phyloP scores from a whole-genome alignment of 2,888 invertebrate genomes.

The Mythimna albipuncta region DNA sequence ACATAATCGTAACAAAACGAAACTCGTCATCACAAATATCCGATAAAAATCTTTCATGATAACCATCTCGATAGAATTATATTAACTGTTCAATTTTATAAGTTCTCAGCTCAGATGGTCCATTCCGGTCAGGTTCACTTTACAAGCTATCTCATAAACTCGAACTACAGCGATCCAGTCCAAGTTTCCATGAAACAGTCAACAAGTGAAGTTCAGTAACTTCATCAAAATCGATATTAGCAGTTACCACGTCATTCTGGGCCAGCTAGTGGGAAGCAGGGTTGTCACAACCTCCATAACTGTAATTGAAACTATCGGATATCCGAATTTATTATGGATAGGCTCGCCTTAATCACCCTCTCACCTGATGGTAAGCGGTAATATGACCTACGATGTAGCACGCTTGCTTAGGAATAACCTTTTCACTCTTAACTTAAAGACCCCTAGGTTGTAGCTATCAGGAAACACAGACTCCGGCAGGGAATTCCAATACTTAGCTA shows the following conservation, averaged over 20 bases:
- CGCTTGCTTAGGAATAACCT: too few species aligned
- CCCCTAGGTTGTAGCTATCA: too few species aligned
- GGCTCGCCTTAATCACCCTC: too few species aligned
- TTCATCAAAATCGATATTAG: slow-evolving; percentile 26
- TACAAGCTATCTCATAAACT: slow-evolving; percentile 31
- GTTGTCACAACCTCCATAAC: too few species aligned
- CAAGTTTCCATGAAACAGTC: slow-evolving; percentile 43
- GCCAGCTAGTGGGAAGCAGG: background rate
- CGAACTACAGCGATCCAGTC: background rate
- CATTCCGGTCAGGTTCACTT: background rate
- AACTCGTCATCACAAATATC: background rate
- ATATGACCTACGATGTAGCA: too few species aligned
- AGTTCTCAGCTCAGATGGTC: background rate
- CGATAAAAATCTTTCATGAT: slow-evolving; percentile 3
- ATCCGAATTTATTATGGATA: too few species aligned
- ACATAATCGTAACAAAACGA: background rate
- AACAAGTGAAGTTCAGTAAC: slow-evolving; percentile 43
- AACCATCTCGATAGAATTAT: background rate
- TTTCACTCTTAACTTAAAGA: too few species aligned
- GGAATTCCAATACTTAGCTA: too few species aligned
- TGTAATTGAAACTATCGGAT: too few species aligned
- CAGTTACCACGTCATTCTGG: slow-evolving; percentile 16
- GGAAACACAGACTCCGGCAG: too few species aligned
- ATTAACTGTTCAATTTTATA: background rate
- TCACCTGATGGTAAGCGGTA: too few species aligned